Evolutionary conservation across 2,888 invertebrate genomes (phyloP), one percentile per base, ranked within the genome.

Genomic region (Quadroppia sp.): DNA sequence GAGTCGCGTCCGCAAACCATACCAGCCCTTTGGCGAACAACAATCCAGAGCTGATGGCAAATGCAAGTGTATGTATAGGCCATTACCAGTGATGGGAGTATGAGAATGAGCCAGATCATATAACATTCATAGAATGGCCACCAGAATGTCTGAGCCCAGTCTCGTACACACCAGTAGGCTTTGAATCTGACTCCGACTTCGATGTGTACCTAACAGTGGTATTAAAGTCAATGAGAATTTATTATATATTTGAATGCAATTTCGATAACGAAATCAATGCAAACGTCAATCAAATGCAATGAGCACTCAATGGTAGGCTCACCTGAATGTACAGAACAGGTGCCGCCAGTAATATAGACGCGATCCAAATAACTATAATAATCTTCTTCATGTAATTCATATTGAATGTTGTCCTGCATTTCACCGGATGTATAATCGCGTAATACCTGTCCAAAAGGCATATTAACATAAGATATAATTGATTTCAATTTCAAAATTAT

Each of bases 381-480:
- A 88, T 86, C 77, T 85, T 84, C 77, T 86, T 85, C 0, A 89
- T 88, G 78, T 88, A 86, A 76, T 87, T 86, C 77, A 87, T 86
- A 17, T 88, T 89, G 79, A 89, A 89, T 50, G 87, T 85, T 81
- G 87, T 88, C 79, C 88, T 87, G 42, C 88, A 88, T 80, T 85
- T 85, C 85, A 89, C 87, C 4, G 89, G 89, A 81, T 88, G 87
- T 30, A 88, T 86, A 75, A 89, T 89, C 70, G 89, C 89, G 79
- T 89, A 87, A 81, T 88, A 88, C 80, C 89, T 89, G 82, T 48
- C 82, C 36, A 36, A n/a, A n/a, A n/a, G n/a, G n/a, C n/a, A n/a
- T n/a, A n/a, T n/a, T n/a, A n/a, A n/a, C n/a, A n/a, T n/a, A n/a
- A n/a, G n/a, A n/a, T n/a, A n/a, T n/a, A n/a, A n/a, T n/a, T n/a